These are phyloP conservation scores for Stegodyphus dumicola DNA, from an alignment of 1,140 invertebrate genomes.

Conservation along the genomic window DNA sequence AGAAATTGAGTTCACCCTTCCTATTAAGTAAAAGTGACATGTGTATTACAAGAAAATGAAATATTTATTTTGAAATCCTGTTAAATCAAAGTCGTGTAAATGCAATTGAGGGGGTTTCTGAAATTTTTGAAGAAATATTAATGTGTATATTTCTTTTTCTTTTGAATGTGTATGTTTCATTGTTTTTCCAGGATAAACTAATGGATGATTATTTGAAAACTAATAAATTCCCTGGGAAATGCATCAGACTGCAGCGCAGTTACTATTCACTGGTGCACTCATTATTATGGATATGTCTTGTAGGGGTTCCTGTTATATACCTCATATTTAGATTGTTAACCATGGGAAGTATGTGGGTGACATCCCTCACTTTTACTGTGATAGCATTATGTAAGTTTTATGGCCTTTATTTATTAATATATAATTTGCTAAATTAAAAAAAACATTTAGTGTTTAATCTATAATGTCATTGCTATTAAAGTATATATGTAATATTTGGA, in stretches of 20 bases:
- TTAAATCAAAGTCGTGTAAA: too few species aligned
- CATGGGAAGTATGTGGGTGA: conserved; percentile 79
- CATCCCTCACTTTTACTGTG: conserved; percentile 76
- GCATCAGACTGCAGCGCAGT: conserved; percentile 75
- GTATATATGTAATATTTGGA: too few species aligned
- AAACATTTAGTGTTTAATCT: too few species aligned
- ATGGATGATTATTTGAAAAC: conserved; percentile 83
- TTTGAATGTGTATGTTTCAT: neutral
- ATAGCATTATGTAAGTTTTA: conserved; percentile 78
- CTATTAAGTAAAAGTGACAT: too few species aligned
- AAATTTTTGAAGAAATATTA: too few species aligned
- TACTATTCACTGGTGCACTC: conserved; percentile 77
- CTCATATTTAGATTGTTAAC: conserved; percentile 77
- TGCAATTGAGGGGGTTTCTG: too few species aligned
- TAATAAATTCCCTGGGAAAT: conserved; percentile 83
- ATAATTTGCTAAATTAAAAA: too few species aligned
- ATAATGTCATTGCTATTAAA: too few species aligned
- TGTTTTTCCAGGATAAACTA: conserved; percentile 77
- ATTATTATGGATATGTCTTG: conserved; percentile 76
- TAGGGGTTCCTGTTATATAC: conserved; percentile 78
- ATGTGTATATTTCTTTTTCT: neutral
- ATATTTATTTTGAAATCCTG: too few species aligned
- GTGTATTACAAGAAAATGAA: too few species aligned
- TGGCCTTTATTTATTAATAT: too few species aligned
- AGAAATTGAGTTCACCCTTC: too few species aligned